Percentiles rank a stretch among this genome's conserved stretches.
These are phyloP conservation scores for Agrochola macilenta DNA, from an alignment of 2,888 invertebrate genomes.

Conservation along the genomic window DNA sequence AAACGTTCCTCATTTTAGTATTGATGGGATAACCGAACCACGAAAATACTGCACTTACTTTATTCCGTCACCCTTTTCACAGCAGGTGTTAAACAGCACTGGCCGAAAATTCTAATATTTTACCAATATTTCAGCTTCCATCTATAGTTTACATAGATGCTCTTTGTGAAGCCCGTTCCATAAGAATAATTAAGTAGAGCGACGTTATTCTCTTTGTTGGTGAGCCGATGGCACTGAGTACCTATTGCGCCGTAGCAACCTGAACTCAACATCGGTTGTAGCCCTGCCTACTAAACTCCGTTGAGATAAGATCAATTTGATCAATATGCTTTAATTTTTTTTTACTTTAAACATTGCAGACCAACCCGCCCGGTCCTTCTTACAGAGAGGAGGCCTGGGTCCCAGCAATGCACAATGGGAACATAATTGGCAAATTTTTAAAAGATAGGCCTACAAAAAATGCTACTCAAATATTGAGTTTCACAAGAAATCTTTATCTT, in stretches of 20 bases:
- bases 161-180: not conserved
- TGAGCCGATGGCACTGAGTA: not conserved
- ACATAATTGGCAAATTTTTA: not conserved
- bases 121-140: not conserved
- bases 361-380: not conserved
- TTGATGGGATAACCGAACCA: too few relatives aligned
- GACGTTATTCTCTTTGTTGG: conserved; percentile 8
- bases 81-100: too few relatives aligned
- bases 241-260: not conserved
- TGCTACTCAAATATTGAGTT: not conserved
- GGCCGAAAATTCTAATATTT: not conserved
- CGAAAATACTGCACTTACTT: too few relatives aligned
- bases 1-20: too few relatives aligned
- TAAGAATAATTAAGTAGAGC: conserved; percentile 3
- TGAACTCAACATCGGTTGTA: not conserved
- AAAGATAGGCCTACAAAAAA: not conserved
- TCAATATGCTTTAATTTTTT: too few relatives aligned
- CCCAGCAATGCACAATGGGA: not conserved
- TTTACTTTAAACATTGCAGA: not conserved
- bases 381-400: not conserved
- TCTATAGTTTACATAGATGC: not conserved
- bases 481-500: not conserved
- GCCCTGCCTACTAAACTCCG: too few relatives aligned
- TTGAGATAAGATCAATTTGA: not conserved
- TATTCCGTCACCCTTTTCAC: not conserved